Evolutionary conservation across 2,888 invertebrate species (phyloP), one percentile per base, ranked within the genome.

Genomic region (Yponomeuta sedellus): DNA sequence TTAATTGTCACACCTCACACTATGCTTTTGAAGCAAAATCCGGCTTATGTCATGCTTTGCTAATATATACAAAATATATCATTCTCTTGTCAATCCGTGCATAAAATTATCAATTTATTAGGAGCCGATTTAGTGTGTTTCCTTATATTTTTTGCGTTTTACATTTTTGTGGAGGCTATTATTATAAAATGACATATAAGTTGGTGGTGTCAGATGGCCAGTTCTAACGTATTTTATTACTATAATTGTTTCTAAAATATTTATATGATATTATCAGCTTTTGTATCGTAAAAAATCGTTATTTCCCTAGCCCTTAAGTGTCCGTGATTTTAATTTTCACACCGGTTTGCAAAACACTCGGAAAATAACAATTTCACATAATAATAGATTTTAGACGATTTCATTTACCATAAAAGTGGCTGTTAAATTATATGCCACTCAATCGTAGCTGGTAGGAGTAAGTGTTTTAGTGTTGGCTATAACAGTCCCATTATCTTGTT

Each of bases 31-130:
- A 57, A 57, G 19, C 57, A 12, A 63, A 39, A 39, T 63, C 63
- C 63, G 39, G 63, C 63, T 63, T 63, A 63, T 63, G 63, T 63
- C 63, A 63, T 40, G 20, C 6, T 10, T 16, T 6, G 61, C 34
- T 10, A 28, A 61, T 61, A 3, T 16, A 34, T 61, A 34, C 61
- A 61, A 61, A 61, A 28, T 34, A 20, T 58, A 58, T 58, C 58
- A 20, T 19, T 58, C 19, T 58, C 3, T 58, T 58, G 58, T 20
- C 19, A 58, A 20, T 58, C 20, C 22, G 22, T 58, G 22, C 58
- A 58, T 20, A 58, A 20, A 19, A 58, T 19, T 22, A 44, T 12
- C 4, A 44, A 44, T 44, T 44, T 44, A 44, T 44, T 44, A 44
- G 44, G 44, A 4, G 10, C 44, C 2, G 44, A 44, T 44, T 44